phyloP scores from a whole-genome alignment of 2,797 vertebrate species.

The Enteromius trimaculatus region DNA sequence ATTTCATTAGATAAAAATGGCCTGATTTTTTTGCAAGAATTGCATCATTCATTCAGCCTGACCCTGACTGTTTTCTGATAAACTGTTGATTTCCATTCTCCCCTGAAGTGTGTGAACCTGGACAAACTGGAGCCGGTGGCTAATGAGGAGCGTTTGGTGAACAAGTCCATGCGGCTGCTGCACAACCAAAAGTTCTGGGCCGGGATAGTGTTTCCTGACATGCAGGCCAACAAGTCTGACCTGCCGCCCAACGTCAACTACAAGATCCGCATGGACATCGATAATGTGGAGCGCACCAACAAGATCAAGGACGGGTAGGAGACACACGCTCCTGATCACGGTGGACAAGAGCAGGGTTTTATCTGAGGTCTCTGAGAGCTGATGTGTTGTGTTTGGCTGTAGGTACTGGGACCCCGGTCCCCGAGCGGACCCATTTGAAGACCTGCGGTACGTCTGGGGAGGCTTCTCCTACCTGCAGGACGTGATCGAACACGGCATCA shows the following conservation, averaged over 20 bases:
- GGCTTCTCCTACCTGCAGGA: constrained; percentile 97
- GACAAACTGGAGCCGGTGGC: constrained; percentile 93
- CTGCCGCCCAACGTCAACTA: constrained; percentile 92
- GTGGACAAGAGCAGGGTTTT: neutral
- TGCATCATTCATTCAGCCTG: neutral
- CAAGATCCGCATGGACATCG: constrained; percentile 99
- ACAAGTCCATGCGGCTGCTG: constrained; percentile 92
- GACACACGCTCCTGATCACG: neutral
- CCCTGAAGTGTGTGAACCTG: constrained; percentile 90
- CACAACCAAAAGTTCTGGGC: constrained; percentile 96
- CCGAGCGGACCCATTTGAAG: constrained; percentile 96
- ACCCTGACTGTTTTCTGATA: neutral
- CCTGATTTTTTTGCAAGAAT: neutral
- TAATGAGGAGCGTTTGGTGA: constrained; percentile 89
- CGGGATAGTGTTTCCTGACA: constrained; percentile 90
- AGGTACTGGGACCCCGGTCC: constrained; percentile 99
- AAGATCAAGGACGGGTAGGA: constrained; percentile 97
- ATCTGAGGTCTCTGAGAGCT: neutral
- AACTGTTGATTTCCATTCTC: constrained; percentile 4
- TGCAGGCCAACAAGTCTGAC: constrained; percentile 78
- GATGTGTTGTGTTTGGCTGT: constrained; percentile 28
- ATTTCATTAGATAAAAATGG: neutral
- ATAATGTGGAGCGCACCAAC: constrained; percentile 97
- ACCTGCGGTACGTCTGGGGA: constrained; percentile 96
- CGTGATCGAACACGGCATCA: constrained; percentile 93